phyloP scores from a whole-genome alignment of 2,888 invertebrate genomes.

The Elegia similella region DNA sequence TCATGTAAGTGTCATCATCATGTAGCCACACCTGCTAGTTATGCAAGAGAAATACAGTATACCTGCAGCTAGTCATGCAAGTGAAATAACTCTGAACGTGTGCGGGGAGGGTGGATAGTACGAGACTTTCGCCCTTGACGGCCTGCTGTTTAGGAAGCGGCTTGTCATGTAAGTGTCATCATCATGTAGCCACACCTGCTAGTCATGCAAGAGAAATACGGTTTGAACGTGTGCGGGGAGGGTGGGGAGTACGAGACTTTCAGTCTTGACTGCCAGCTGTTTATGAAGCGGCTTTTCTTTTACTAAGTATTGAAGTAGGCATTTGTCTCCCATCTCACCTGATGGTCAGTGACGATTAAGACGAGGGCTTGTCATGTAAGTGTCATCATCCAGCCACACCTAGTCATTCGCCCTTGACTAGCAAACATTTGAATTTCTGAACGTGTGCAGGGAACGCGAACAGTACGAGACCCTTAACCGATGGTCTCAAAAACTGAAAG shows the following conservation, averaged over 20 bases:
- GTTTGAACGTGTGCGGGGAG: conserved; percentile 97
- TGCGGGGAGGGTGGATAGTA: conserved; percentile 99
- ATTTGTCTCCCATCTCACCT: no score
- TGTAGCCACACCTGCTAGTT: conserved; percentile 29
- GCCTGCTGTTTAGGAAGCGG: conserved; percentile 95
- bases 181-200: conserved; percentile 94
- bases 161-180: conserved; percentile 92
- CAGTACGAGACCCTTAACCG: conserved; percentile 98
- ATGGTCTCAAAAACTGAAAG: no score
- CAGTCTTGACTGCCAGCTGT: conserved; percentile 97
- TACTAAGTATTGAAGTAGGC: no score
- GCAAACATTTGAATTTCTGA: no score
- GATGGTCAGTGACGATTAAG: no score
- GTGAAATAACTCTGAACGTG: conserved; percentile 96
- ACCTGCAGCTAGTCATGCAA: conserved; percentile 91
- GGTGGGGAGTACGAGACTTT: conserved; percentile 99
- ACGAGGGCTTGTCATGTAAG: conserved; percentile 94
- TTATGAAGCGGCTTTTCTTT: conserved; percentile 92
- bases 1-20: conserved; percentile 87
- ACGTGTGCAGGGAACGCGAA: conserved; percentile 99
- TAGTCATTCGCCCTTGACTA: no score
- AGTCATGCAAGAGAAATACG: conserved; percentile 95
- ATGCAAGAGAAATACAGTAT: no score
- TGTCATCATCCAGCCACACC: conserved; percentile 91
- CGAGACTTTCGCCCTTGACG: conserved; percentile 98